A percentile compares a stretch with the other conserved stretches of the same genome.
Evolutionary conservation across 2,113 vertebrate genomes (phyloP).

Genomic region (Apteryx owenii): DNA sequence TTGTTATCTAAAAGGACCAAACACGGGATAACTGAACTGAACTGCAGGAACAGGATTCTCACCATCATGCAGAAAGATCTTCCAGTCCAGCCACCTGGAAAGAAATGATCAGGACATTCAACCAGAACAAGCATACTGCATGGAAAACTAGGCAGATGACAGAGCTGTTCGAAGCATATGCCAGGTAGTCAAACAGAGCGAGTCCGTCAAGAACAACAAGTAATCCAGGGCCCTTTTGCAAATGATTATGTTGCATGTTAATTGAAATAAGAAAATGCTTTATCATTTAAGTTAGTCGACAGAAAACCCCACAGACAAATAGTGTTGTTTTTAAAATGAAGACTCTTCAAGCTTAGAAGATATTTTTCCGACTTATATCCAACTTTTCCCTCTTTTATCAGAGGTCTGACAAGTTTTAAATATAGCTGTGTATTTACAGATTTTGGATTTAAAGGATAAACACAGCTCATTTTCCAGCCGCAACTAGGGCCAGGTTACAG

Average conservation of each 20-base stretch:
- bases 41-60: background rate
- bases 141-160: background rate
- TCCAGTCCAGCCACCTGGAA: conserved; percentile 1
- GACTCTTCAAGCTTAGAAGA: background rate
- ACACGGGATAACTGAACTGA: background rate
- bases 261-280: background rate
- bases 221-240: background rate
- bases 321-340: background rate
- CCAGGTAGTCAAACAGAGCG: background rate
- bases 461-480: background rate
- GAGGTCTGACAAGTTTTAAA: background rate
- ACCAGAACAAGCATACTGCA: background rate
- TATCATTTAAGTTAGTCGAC: background rate
- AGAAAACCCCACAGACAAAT: background rate
- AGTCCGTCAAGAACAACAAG: background rate
- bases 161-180: fast-evolving
- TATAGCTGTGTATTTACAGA: background rate
- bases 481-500: background rate
- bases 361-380: background rate
- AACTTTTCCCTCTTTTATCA: background rate
- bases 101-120: background rate
- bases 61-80: background rate
- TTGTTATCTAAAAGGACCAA: background rate
- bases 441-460: background rate
- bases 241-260: fast-evolving